Evolutionary conservation across 2,888 invertebrate species (phyloP).

Genomic region (Limnephilus lunatus): DNA sequence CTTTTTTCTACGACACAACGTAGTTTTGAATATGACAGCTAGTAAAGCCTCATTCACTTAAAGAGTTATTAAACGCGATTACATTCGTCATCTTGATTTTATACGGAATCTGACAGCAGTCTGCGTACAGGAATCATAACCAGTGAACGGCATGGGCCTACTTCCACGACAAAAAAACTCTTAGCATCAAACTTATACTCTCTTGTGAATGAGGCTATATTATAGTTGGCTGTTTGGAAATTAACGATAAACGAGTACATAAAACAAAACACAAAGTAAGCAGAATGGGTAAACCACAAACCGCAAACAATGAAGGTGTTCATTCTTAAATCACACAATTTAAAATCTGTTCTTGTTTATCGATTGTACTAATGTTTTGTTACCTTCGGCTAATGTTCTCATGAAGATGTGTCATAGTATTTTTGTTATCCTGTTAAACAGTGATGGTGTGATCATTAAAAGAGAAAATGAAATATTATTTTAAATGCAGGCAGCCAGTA

Average conservation of each 20-base stretch:
- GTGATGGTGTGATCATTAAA: background rate
- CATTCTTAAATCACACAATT: background rate
- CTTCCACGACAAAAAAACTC: background rate
- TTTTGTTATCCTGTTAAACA: background rate
- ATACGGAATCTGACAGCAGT: background rate
- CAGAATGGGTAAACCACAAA: background rate
- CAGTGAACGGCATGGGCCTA: background rate
- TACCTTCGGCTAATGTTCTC: background rate
- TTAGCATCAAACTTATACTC: background rate
- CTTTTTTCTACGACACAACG: background rate
- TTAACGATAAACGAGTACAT: background rate
- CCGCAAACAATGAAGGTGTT: slow-evolving; percentile 2
- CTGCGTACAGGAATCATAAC: background rate
- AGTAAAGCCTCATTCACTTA: background rate
- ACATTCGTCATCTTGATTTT: background rate
- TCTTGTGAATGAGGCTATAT: background rate
- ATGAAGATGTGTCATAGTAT: background rate
- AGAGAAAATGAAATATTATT: background rate
- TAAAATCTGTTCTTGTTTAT: slow-evolving; percentile 2
- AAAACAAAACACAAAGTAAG: background rate
- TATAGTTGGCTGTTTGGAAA: background rate
- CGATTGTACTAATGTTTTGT: background rate
- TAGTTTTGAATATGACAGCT: background rate
- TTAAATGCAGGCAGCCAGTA: background rate
- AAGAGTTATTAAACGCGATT: background rate